phyloP scores from a whole-genome alignment of 2,113 vertebrate genomes.

The Grammomys dolichurus region DNA sequence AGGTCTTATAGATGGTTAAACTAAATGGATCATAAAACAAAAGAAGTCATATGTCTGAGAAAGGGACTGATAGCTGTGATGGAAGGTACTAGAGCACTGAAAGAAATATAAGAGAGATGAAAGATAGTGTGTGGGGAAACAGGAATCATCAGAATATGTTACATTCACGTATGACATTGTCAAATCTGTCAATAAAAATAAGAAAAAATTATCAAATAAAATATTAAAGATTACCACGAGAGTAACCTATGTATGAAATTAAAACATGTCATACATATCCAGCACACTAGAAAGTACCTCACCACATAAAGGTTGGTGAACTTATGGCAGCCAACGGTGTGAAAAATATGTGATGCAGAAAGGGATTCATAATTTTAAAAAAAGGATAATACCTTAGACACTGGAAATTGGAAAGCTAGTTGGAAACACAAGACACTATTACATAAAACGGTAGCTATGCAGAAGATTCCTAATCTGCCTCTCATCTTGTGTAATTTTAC shows the following conservation, averaged over 20 bases:
- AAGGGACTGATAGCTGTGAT: background rate
- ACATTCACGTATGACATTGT: background rate
- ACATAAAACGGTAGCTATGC: background rate
- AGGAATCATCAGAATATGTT: background rate
- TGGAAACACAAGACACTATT: background rate
- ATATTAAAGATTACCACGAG: background rate
- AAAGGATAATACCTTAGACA: background rate
- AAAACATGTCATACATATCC: background rate
- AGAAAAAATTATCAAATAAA: background rate
- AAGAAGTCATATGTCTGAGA: background rate
- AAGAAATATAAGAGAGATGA: background rate
- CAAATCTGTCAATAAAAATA: background rate
- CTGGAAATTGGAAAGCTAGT: constrained; percentile 31
- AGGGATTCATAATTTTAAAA: background rate
- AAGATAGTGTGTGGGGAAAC: background rate
- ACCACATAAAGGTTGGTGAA: background rate
- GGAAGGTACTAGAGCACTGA: too few relatives aligned
- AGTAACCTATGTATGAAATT: background rate
- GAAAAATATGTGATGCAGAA: background rate
- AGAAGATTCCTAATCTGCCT: background rate
- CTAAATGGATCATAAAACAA: background rate
- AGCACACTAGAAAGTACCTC: background rate
- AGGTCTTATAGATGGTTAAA: background rate
- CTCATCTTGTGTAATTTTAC: background rate
- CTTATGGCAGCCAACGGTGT: background rate